phyloP scores from a whole-genome alignment of 2,113 vertebrate species.

The Scopus umbretta region DNA sequence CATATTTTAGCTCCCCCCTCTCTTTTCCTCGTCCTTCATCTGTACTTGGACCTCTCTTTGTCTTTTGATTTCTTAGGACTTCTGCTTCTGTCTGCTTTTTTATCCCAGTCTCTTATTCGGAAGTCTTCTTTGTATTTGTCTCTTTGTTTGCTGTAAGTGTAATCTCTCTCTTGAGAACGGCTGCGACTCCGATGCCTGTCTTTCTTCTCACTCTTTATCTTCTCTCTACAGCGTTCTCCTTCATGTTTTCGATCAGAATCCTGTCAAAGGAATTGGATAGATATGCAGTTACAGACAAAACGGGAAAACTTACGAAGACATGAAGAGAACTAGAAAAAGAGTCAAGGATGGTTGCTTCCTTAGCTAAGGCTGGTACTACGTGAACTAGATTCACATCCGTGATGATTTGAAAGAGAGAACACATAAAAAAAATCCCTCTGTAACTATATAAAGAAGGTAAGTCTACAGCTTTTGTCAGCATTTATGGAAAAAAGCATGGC shows the following conservation, averaged over 20 bases:
- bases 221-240: constrained; percentile 71
- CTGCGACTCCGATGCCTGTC: constrained; percentile 77
- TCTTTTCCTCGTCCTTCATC: constrained; percentile 58
- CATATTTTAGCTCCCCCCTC: not conserved
- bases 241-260: constrained; percentile 63
- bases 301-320: not conserved
- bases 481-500: not conserved
- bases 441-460: not conserved
- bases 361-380: not conserved
- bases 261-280: constrained; percentile 43
- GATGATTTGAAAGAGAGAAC: not conserved
- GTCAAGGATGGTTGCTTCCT: not conserved
- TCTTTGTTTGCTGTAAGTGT: constrained; percentile 62
- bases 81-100: constrained; percentile 75
- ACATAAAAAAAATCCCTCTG: not conserved
- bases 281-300: not conserved
- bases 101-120: constrained; percentile 69
- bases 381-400: not conserved
- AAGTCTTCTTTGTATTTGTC: constrained; percentile 40
- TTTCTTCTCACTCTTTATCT: constrained; percentile 70
- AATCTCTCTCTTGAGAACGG: constrained; percentile 69
- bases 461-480: not conserved
- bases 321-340: not conserved
- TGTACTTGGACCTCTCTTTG: constrained; percentile 81
- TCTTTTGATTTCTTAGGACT: constrained; percentile 85